Conservation (phyloP, 2,888 invertebrate genomes). For the Leptura quadrifasciata region DNA sequence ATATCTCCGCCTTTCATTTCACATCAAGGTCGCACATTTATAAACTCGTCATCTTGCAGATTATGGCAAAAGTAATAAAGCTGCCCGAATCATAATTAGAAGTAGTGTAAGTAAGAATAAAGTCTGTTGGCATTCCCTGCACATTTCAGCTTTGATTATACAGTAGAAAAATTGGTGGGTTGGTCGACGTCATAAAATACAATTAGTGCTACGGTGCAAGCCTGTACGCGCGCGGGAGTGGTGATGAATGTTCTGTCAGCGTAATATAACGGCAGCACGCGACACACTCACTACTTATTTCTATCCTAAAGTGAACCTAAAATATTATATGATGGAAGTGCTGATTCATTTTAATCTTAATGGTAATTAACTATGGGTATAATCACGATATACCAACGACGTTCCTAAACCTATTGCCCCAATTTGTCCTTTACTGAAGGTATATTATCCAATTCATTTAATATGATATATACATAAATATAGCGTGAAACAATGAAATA, state of each 20-base stretch:
- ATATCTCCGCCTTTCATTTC: background rate
- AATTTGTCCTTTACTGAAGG: conserved; percentile 16
- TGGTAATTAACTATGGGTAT: conserved; percentile 43
- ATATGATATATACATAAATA: conserved; percentile 20
- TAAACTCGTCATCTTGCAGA: background rate
- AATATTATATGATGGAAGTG: conserved; percentile 49
- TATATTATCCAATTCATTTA: background rate
- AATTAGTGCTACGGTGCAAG: conserved; percentile 67
- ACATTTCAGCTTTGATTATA: conserved; percentile 61
- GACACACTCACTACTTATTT: conserved; percentile 65
- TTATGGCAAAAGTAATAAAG: background rate
- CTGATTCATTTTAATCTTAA: conserved; percentile 43
- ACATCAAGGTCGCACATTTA: no score
- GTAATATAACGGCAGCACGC: conserved; percentile 69
- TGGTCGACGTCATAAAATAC: conserved; percentile 67
- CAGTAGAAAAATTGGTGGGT: conserved; percentile 63
- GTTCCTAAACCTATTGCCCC: background rate
- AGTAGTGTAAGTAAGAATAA: conserved; percentile 37
- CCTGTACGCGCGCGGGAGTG: conserved; percentile 64
- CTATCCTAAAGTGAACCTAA: conserved; percentile 58
- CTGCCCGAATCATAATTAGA: background rate
- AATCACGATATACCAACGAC: conserved; percentile 25
- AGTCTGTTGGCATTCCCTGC: conserved; percentile 54
- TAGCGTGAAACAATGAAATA: conserved; percentile 20
- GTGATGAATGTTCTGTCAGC: conserved; percentile 69